Base-by-base conservation (phyloP, 1,140 invertebrate species). In the Bombus balteatus region DNA sequence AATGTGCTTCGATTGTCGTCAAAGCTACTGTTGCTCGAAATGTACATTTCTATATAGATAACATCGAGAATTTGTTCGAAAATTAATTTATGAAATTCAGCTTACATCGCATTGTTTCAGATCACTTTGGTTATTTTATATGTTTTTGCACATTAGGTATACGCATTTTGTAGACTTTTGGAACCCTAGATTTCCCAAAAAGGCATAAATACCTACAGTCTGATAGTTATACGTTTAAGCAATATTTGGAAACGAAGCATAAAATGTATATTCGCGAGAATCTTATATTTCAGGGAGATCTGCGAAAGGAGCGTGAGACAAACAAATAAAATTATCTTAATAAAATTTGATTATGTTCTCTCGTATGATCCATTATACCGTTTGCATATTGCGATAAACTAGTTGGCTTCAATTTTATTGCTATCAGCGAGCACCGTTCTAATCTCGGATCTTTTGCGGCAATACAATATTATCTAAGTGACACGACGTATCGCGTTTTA, bases 111-210 rank as follows among this genome's bases (percentile, higher is more conserved):
- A 28, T 62, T 62, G n/a, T 32, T 6, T 47, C 18, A 18, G 2
- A 34, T 15, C 15, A 15, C 12, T 65, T 53, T 53, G 5, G 1
- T 53, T 53, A 6, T 22, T 22, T 53, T 18, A 53, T 53, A 22
- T 6, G 18, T 6, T 53, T 22, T 53, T 22, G 18, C 5, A 18
- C 47, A 5, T 22, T 6, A 0, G 5, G 18, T 53, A 53, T 22
- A 22, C 2, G 18, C 18, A 53, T 53, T 8, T 53, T 8, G 18
- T 53, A 53, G 47, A 53, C 5, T 53, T 53, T 53, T 2, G 47
- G 1, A 6, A 53, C 0, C 5, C 5, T 6, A 53, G 5, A 53
- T 8, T 53, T 53, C 0, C 1, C 18, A 53, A 0, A 53, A 22
- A 22, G 18, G 6, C 47, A 53, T 22, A 15, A 32, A 32, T 32